Base-by-base conservation (phyloP, 2,888 invertebrate species). In the Rhimphoctona megacephalus region DNA sequence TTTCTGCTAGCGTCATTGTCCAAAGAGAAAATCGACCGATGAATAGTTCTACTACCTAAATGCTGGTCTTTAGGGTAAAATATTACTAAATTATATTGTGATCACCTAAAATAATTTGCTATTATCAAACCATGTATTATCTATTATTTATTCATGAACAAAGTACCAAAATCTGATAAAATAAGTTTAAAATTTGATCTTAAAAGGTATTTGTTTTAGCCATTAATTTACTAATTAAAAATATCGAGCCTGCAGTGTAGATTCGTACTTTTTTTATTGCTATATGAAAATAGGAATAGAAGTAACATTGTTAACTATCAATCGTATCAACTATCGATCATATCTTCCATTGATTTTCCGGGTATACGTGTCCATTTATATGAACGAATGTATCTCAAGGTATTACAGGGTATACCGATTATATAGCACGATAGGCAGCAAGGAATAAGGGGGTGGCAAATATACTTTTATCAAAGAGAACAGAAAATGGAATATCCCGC, bases 391-490 rank as follows among this genome's bases (percentile, higher is more conserved):
- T 67, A 67, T 67, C 30, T 30, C 25, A 61, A 22, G 9, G 67
- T 39, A 67, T 22, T 39, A 39, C n/a, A 67, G 36, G 39, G n/a
- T 39, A 52, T 52, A 33, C 52, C 33, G 72, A 52, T 72, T 22
- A 52, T 52, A 36, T 22, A 54, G n/a, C 9, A 33, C 30, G 11
- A 49, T 46, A 61, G 19, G 49, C 33, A 33, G 30, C 7, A 67
- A 19, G 61, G 19, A 33, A 57, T 67, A 14, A 22, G 19, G 17
- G 49, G 70, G 72, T 46, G 19, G n/a, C 17, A 36, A 64, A 52
- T 67, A 70, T 81, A 64, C 72, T 81, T 81, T 64, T 70, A 79
- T 81, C 66, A 49, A 57, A 64, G 70, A 76, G 77, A 39, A 54
- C n/a, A 66, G 39, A 73, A 67, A 83, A 77, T 77, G 77, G 70